Percentiles rank a stretch among this genome's conserved stretches.
Conservation (phyloP, 1,140 invertebrate species). For the Drosophila prosaltans region DNA sequence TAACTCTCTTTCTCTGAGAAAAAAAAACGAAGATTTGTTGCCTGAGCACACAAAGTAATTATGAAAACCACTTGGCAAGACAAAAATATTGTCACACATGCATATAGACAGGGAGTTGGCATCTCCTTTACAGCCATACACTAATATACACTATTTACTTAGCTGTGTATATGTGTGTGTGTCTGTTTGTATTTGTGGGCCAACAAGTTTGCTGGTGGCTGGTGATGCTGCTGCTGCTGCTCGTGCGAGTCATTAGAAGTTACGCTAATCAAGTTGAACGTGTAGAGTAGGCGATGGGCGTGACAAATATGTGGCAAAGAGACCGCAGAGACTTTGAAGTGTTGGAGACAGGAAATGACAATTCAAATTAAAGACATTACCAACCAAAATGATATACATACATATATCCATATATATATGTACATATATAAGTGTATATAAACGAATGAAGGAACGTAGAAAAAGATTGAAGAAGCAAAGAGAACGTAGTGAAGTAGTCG, state of each 20-base stretch:
- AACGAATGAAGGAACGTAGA: neutral
- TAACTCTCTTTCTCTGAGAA: neutral
- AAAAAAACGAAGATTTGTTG: neutral
- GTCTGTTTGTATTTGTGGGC: slow-evolving; percentile 7
- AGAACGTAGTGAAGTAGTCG: slow-evolving; percentile 1
- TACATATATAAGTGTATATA: slow-evolving; percentile 18
- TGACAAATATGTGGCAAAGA: slow-evolving; percentile 57
- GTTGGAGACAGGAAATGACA: slow-evolving; percentile 77
- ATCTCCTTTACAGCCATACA: neutral
- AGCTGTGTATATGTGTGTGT: neutral
- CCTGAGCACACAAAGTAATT: slow-evolving; percentile 72
- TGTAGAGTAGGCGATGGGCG: slow-evolving; percentile 26
- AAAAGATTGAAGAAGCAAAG: slow-evolving; percentile 7
- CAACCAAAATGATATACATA: slow-evolving; percentile 24
- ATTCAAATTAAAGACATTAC: slow-evolving; percentile 77
- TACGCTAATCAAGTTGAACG: slow-evolving; percentile 80
- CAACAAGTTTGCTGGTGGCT: slow-evolving; percentile 43
- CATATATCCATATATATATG: neutral
- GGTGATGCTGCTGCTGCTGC: slow-evolving; percentile 26
- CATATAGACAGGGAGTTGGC: neutral
- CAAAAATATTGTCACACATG: slow-evolving; percentile 21
- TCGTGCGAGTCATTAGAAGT: slow-evolving; percentile 78
- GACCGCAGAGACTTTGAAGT: slow-evolving; percentile 45
- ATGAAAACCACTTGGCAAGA: slow-evolving; percentile 71
- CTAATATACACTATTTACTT: neutral